Conservation (phyloP, 2,888 invertebrate genomes). For the Agapostemon virescens region DNA sequence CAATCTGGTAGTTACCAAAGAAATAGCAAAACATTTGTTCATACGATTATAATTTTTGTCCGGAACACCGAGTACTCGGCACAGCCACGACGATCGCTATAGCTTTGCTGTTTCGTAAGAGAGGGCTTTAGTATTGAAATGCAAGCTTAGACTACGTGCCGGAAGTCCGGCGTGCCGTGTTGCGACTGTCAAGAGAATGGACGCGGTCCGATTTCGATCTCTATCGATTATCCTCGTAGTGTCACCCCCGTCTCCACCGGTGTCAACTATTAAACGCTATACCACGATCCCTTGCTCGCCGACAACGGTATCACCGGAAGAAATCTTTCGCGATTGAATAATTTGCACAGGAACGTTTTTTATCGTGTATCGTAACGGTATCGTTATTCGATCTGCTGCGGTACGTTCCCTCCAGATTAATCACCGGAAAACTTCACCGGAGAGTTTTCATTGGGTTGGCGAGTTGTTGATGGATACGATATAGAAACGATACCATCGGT, state of each 20-base stretch:
- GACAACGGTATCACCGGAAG: slow-evolving; percentile 21
- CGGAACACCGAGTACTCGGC: neutral
- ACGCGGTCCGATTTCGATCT: slow-evolving; percentile 64
- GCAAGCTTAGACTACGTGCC: slow-evolving; percentile 72
- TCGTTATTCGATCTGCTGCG: neutral
- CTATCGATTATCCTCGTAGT: slow-evolving; percentile 59
- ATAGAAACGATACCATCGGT: neutral
- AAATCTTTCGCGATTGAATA: slow-evolving; percentile 15
- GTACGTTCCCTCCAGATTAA: neutral
- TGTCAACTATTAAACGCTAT: slow-evolving; percentile 34
- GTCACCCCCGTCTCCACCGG: slow-evolving; percentile 33
- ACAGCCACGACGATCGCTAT: slow-evolving; percentile 40
- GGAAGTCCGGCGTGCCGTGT: slow-evolving; percentile 73
- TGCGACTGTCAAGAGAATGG: slow-evolving; percentile 64
- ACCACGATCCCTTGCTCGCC: neutral
- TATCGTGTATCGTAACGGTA: neutral
- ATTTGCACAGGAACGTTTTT: neutral
- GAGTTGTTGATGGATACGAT: neutral
- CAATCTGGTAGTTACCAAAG: neutral
- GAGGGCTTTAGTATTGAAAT: slow-evolving; percentile 70
- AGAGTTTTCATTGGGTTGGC: neutral
- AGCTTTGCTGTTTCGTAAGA: slow-evolving; percentile 59
- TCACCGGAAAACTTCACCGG: neutral
- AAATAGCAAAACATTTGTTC: neutral
- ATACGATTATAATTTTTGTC: neutral